These are phyloP conservation scores for Cataglyphis livida DNA, from an alignment of 2,888 invertebrate species.

Conservation along the genomic window DNA sequence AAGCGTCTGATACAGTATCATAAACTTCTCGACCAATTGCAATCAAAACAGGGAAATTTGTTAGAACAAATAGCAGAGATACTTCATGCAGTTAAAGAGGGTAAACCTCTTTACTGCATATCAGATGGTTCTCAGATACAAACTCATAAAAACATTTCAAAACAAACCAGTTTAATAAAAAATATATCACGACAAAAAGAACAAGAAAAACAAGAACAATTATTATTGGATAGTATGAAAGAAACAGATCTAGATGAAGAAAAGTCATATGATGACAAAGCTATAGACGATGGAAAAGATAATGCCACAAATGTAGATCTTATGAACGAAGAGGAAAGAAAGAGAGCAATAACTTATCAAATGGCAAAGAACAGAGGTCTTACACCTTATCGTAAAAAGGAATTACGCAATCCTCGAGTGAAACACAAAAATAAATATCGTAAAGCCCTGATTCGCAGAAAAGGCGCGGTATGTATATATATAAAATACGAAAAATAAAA, in stretches of 20 bases:
- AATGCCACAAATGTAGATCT: conserved; percentile 55
- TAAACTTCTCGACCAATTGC: conserved; percentile 91
- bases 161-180: conserved; percentile 70
- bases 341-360: conserved; percentile 95
- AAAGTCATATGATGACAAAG: conserved; percentile 62
- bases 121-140: conserved; percentile 60
- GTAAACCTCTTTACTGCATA: conserved; percentile 84
- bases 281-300: conserved; percentile 62
- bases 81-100: conserved; percentile 86
- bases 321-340: conserved; percentile 83
- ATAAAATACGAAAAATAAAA: conserved; percentile 3
- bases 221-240: conserved; percentile 57
- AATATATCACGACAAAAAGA: conserved; percentile 33
- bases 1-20: conserved; percentile 93
- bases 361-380: conserved; percentile 98
- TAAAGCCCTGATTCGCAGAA: conserved; percentile 96
- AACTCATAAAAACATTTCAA: conserved; percentile 69
- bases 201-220: neutral
- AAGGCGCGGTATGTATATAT: conserved; percentile 92
- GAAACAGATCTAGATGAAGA: conserved; percentile 32
- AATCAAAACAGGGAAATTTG: conserved; percentile 89
- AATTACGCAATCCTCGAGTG: conserved; percentile 97
- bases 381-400: conserved; percentile 96
- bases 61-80: conserved; percentile 90
- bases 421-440: conserved; percentile 97